Conservation (phyloP, 2,113 vertebrate species). For the Phylloscopus whistleri region DNA sequence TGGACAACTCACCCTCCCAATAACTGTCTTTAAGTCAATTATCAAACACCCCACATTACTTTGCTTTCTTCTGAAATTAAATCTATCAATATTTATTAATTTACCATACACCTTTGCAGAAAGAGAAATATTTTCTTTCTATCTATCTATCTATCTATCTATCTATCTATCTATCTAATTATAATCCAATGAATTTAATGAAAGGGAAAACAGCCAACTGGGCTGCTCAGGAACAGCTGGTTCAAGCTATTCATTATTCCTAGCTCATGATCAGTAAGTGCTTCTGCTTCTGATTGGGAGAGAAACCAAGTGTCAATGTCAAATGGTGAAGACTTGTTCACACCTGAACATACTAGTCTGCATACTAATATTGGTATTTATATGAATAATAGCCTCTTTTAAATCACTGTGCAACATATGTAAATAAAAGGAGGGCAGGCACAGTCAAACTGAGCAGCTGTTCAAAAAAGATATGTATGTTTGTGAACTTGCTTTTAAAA, state of each 20-base stretch:
- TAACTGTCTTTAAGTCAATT: not conserved
- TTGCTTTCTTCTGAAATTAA: not conserved
- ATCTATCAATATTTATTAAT: not conserved
- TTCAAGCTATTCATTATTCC: constrained; percentile 32
- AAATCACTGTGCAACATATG: constrained; percentile 11
- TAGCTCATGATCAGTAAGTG: not conserved
- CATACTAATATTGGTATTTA: constrained; percentile 41
- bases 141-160: not conserved
- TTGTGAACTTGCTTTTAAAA: not conserved
- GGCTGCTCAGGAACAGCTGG: constrained; percentile 13
- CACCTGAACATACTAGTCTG: constrained; percentile 24
- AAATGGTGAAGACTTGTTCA: constrained; percentile 33
- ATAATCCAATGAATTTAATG: not conserved
- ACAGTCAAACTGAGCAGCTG: constrained; percentile 22
- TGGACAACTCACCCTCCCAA: not conserved
- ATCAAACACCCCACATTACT: not conserved
- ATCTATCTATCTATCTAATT: not conserved
- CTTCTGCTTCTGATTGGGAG: not conserved
- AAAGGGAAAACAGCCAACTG: not conserved
- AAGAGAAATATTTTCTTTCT: not conserved
- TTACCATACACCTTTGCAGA: not conserved
- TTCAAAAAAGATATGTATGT: not conserved
- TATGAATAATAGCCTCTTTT: not conserved
- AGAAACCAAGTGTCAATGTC: constrained; percentile 11
- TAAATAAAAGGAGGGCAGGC: constrained; percentile 30